phyloP scores from a whole-genome alignment of 1,140 invertebrate genomes.

The Drosophila rufa region DNA sequence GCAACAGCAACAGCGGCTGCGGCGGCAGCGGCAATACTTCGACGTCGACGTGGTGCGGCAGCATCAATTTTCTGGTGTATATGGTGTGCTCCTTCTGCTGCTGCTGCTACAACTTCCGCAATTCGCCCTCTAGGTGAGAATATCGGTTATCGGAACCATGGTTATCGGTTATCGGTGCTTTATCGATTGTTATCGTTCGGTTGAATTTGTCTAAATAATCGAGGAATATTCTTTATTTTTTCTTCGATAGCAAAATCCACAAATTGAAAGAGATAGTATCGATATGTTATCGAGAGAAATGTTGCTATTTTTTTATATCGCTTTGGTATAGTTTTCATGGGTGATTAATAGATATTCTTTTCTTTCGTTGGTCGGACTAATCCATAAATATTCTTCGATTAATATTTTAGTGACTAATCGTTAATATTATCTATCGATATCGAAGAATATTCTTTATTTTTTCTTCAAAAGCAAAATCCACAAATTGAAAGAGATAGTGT shows the following conservation, averaged over 20 bases:
- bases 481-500: background rate
- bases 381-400: no score
- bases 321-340: background rate
- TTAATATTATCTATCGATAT: no score
- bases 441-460: no score
- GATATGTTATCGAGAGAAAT: background rate
- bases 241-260: background rate
- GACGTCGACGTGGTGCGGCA: conserved; percentile 80
- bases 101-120: conserved; percentile 83
- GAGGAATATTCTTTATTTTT: no score
- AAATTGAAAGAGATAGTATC: background rate
- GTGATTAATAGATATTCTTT: background rate
- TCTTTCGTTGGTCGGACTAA: no score
- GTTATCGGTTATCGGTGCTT: conserved; percentile 1
- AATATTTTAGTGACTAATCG: no score
- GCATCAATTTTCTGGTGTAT: conserved; percentile 83
- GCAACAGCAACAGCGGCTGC: conserved; percentile 18
- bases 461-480: background rate
- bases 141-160: background rate
- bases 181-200: background rate
- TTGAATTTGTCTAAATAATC: no score
- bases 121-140: conserved; percentile 79
- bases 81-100: conserved; percentile 84
- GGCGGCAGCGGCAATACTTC: conserved; percentile 47
- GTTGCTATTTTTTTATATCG: background rate